Evolutionary conservation across 2,797 vertebrate genomes (phyloP).

Genomic region (Melanogrammus aeglefinus): DNA sequence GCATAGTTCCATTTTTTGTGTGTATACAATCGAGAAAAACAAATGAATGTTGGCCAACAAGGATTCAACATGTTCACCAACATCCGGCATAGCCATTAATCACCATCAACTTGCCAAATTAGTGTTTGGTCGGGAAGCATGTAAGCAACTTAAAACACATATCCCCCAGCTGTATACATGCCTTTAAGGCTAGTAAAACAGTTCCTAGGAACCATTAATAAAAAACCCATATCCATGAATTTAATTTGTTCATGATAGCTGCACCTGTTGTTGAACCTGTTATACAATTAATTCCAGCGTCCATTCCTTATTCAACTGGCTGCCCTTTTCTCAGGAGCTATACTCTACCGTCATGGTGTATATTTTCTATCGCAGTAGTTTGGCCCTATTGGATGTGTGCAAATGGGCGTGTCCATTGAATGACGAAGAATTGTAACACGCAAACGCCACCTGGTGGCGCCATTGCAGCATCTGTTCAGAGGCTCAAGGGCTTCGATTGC

Average conservation of each 20-base stretch:
- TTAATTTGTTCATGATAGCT: background rate
- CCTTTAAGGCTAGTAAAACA: background rate
- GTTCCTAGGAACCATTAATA: background rate
- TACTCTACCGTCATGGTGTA: background rate
- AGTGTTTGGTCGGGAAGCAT: no score
- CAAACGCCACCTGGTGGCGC: background rate
- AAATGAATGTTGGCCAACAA: background rate
- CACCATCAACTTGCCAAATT: no score
- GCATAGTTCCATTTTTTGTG: no score
- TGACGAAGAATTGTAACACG: background rate
- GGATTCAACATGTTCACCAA: background rate
- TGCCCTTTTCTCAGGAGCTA: background rate
- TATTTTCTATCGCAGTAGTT: background rate
- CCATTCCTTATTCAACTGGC: background rate
- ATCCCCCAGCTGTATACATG: background rate
- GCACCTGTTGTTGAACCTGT: background rate
- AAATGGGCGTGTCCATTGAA: background rate
- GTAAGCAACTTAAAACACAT: background rate
- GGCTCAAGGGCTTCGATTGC: slow-evolving; percentile 1
- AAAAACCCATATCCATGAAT: background rate
- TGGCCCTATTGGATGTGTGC: background rate
- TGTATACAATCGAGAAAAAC: background rate
- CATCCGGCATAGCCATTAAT: no score
- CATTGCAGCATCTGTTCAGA: background rate
- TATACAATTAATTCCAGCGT: background rate